Evolutionary conservation across 2,113 vertebrate genomes (phyloP).

Genomic region (Marmota monax): DNA sequence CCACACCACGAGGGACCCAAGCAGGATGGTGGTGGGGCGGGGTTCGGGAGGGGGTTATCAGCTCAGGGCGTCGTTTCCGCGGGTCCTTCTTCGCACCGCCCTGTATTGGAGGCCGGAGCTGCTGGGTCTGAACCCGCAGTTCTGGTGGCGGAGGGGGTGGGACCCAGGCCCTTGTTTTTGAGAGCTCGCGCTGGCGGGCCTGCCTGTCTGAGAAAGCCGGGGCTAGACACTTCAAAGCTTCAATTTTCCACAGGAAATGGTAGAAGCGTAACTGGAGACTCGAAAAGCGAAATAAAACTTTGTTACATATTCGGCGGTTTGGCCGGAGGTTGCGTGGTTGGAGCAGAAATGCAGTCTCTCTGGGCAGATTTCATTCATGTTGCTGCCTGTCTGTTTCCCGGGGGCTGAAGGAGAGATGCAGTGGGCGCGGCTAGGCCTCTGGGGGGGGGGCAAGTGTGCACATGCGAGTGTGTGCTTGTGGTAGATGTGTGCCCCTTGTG

Average conservation of each 20-base stretch:
- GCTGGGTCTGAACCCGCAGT: conserved; percentile 30
- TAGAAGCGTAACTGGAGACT: conserved; percentile 85
- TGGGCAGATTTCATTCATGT: conserved; percentile 88
- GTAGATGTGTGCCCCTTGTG: background rate
- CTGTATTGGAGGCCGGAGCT: background rate
- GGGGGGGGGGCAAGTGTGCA: conserved; percentile 24
- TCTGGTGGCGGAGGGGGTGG: background rate
- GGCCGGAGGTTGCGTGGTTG: conserved; percentile 84
- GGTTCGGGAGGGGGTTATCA: background rate
- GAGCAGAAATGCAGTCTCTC: conserved; percentile 86
- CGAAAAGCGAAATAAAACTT: conserved; percentile 87
- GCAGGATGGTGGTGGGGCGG: background rate
- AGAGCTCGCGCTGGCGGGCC: background rate
- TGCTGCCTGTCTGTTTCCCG: conserved; percentile 83
- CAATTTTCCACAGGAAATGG: conserved; percentile 88
- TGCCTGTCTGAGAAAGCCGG: conserved; percentile 42
- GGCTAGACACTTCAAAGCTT: conserved; percentile 76
- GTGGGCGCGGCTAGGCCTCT: conserved; percentile 25
- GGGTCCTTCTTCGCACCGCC: background rate
- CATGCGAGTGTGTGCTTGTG: background rate
- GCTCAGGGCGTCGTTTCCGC: background rate
- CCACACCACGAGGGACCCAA: background rate
- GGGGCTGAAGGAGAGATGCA: conserved; percentile 72
- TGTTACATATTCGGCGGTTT: conserved; percentile 86
- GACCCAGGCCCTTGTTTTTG: background rate